Evolutionary conservation across 64 coral and sea anemone species (phyloP).

Genomic region (Pachyseris speciosa): DNA sequence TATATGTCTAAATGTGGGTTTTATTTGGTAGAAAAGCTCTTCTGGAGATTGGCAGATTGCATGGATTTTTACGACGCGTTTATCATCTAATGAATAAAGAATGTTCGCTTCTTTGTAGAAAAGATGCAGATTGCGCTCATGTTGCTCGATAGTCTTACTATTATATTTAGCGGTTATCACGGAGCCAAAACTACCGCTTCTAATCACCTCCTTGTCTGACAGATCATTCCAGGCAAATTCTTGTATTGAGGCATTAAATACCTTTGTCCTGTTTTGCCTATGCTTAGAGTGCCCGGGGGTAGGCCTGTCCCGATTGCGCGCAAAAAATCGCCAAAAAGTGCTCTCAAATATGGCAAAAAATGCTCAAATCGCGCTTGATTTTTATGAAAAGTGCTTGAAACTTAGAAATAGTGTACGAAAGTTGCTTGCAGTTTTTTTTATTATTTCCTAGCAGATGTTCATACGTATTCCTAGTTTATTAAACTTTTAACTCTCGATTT

Average conservation of each 20-base stretch:
- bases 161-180: background rate
- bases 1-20: no score
- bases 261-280: background rate
- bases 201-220: slow-evolving; percentile 9
- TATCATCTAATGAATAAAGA: slow-evolving; percentile 6
- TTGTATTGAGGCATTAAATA: background rate
- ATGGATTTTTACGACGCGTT: background rate
- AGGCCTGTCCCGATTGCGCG: no score
- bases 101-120: slow-evolving; percentile 40
- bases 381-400: no score
- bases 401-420: no score
- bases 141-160: background rate
- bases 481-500: no score
- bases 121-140: background rate
- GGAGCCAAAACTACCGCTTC: slow-evolving; percentile 23
- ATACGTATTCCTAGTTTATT: no score
- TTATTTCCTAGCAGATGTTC: no score
- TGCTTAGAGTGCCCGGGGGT: background rate
- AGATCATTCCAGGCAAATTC: background rate
- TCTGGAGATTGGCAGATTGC: slow-evolving; percentile 28
- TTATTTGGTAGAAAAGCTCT: no score
- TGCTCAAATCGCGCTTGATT: no score
- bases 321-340: no score
- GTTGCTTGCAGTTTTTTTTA: no score
- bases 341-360: no score